Base-by-base conservation (phyloP, 2,888 invertebrate species). In the Troides aeacus region DNA sequence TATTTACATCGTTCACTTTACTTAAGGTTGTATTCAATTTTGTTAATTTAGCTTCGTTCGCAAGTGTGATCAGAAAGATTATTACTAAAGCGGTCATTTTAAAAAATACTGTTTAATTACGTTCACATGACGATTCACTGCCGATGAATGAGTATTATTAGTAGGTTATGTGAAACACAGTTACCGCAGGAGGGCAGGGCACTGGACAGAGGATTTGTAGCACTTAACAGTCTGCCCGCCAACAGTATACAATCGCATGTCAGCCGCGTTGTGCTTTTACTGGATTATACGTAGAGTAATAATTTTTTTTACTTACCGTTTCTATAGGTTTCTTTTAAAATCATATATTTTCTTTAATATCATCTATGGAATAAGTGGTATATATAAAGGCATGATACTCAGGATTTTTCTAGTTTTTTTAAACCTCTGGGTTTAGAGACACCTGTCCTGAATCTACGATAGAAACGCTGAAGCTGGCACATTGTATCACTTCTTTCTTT, bases 191-290 rank as follows among this genome's bases (percentile, higher is more conserved):
- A 62, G 79, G 77, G 79, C 72, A 79, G 83, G 81, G 79, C 84
- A 80, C 80, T 84, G 84, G 77, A 80, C 81, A 81, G 84, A 81
- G 92, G 91, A 92, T 92, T 92, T 91, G 88, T 89, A 86, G 92
- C 92, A 92, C 92, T 92, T 92, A 86, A 84, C 78, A 83, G 92
- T 91, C 92, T 92, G 91, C 92, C 86, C 85, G 81, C 76, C 85
- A 79, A 82, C 83, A 84, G 86, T 82, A 82, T 81, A 87, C 86
- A 88, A 86, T 86, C 84, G 87, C 87, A 86, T 82, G 82, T 78
- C 77, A 81, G 78, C 84, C 79, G 80, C 80, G 74, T 71, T 76
- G 75, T 79, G 76, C 81, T 81, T 85, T 86, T 87, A 90, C 87
- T 82, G 87, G 89, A 90, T 90, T 90, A 90, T 50, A 24, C 53